A percentile compares a stretch with the other conserved stretches of the same genome.
These are phyloP conservation scores for Acropora yongei DNA, from an alignment of 64 coral and sea anemone genomes.

Conservation along the genomic window DNA sequence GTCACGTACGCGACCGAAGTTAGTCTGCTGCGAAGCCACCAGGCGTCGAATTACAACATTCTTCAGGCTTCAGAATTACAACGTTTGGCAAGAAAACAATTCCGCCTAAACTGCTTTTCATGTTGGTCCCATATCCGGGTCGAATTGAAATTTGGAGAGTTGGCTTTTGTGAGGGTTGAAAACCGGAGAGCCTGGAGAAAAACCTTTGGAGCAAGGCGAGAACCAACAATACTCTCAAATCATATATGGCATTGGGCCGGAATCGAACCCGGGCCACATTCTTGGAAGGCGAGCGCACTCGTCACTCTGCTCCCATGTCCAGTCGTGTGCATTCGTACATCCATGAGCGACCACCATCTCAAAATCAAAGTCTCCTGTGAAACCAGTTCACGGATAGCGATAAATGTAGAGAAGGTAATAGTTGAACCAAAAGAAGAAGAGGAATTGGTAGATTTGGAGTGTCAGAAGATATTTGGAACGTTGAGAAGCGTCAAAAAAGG, in stretches of 20 bases:
- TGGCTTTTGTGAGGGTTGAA: neutral
- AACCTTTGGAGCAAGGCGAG: neutral
- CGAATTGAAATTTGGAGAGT: slow-evolving; percentile 20
- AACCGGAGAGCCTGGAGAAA: neutral
- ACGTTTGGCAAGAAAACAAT: slow-evolving; percentile 12
- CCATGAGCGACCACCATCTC: neutral
- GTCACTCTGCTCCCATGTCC: neutral
- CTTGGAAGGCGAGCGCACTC: neutral
- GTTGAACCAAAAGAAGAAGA: slow-evolving; percentile 20
- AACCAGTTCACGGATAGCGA: neutral
- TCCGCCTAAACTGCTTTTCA: slow-evolving; percentile 17
- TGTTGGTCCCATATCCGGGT: slow-evolving; percentile 9
- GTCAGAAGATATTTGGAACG: slow-evolving; percentile 20
- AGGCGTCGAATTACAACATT: slow-evolving; percentile 24
- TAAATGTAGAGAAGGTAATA: neutral
- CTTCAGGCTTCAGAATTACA: too few species aligned
- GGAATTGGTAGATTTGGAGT: slow-evolving; percentile 24
- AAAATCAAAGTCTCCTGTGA: slow-evolving; percentile 35
- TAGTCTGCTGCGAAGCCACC: too few species aligned
- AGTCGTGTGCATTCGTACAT: too few species aligned
- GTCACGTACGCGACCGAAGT: too few species aligned
- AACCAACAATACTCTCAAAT: neutral
- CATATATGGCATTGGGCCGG: neutral
- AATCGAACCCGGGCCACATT: neutral
- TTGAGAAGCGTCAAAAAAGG: neutral